Evolutionary conservation across 23 tunicate genomes (phyloP).

Genomic region (Halocynthia roretzi): DNA sequence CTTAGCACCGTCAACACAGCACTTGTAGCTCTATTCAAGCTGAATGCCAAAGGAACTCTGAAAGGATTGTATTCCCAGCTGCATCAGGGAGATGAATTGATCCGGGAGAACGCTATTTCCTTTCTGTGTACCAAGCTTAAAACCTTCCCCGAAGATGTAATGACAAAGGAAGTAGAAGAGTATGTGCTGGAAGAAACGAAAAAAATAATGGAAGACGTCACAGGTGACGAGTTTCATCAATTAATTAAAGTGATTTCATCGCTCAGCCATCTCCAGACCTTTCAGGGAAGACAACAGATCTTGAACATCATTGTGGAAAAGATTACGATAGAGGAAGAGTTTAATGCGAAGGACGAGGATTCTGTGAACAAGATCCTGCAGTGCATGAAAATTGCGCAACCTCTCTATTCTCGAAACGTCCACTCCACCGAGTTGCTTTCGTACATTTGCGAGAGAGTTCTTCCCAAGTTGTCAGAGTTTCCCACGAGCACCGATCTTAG

Average conservation of each 20-base stretch:
- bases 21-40: slow-evolving; percentile 46
- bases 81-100: slow-evolving; percentile 55
- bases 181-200: slow-evolving; percentile 60
- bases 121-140: slow-evolving; percentile 59
- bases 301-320: slow-evolving; percentile 75
- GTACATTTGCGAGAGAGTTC: slow-evolving; percentile 61
- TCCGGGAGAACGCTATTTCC: slow-evolving; percentile 67
- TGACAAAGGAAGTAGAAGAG: slow-evolving; percentile 82
- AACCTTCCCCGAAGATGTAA: slow-evolving; percentile 41
- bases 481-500: slow-evolving; percentile 28
- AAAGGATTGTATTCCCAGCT: slow-evolving; percentile 71
- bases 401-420: slow-evolving; percentile 81
- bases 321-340: slow-evolving; percentile 40
- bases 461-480: slow-evolving; percentile 22
- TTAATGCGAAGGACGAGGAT: slow-evolving; percentile 54
- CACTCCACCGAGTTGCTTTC: slow-evolving; percentile 65
- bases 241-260: slow-evolving; percentile 75
- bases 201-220: slow-evolving; percentile 76
- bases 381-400: slow-evolving; percentile 69
- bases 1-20: slow-evolving; percentile 60
- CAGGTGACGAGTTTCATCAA: slow-evolving; percentile 70
- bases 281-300: slow-evolving; percentile 82
- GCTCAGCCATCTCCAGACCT: slow-evolving; percentile 78
- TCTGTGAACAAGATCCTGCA: slow-evolving; percentile 50
- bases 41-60: slow-evolving; percentile 72